A percentile compares a stretch with the other conserved stretches of the same genome.
Conservation (phyloP, 2,888 invertebrate genomes). For the Diogma glabrata region DNA sequence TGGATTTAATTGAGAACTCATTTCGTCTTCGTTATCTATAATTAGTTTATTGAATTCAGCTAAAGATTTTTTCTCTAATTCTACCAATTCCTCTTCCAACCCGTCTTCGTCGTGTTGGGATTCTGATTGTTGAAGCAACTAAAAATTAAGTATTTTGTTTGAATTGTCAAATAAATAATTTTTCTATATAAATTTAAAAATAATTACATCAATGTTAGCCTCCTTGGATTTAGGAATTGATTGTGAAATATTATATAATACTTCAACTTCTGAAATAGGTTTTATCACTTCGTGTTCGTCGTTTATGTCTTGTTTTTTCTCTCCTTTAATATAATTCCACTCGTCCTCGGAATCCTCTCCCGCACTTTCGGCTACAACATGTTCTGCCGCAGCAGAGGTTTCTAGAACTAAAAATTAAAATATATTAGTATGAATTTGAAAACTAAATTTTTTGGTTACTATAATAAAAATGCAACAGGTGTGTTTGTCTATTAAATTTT, state of each 20-base stretch:
- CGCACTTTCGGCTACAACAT: constrained; percentile 8
- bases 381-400: constrained; percentile 7
- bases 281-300: constrained; percentile 21
- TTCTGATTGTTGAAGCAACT: too few species aligned
- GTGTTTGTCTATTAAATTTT: too few species aligned
- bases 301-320: constrained; percentile 21
- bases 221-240: constrained; percentile 20
- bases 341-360: constrained; percentile 57
- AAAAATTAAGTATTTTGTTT: background rate
- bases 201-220: constrained; percentile 14
- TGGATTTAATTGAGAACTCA: constrained; percentile 71
- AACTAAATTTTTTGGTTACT: too few species aligned
- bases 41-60: constrained; percentile 3
- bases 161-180: background rate
- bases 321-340: constrained; percentile 71
- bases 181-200: constrained; percentile 8
- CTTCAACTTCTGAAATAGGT: constrained; percentile 17
- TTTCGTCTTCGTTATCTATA: constrained; percentile 36
- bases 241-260: constrained; percentile 15
- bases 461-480: too few species aligned
- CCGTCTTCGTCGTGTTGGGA: background rate
- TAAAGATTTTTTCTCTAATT: background rate
- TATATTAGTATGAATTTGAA: too few species aligned
- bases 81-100: constrained; percentile 5
- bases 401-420: constrained; percentile 5